Evolutionary conservation across 2,113 vertebrate species (phyloP), one percentile per base, ranked within the genome.

Genomic region (Apteryx mantelli): DNA sequence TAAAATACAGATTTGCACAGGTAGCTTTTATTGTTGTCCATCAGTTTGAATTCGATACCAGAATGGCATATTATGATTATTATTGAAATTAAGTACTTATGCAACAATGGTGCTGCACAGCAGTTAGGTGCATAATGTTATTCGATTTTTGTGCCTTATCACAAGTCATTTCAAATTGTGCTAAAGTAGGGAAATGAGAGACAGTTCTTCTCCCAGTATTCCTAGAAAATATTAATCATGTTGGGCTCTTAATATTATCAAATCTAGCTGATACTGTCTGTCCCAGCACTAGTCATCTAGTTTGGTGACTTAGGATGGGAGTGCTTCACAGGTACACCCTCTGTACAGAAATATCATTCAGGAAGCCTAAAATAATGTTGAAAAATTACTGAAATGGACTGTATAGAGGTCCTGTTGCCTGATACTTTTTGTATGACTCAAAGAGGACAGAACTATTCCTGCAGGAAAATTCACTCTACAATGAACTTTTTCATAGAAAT

Each of bases 31-130:
- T 81, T 84, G 61, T 63, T 75, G 40, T 88, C 83, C 52, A 53
- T 93, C 52, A 53, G n/a, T 83, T 92, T 95, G 80, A 88, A 70
- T 52, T 93, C 80, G 56, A 30, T 94, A 86, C 50, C 48, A 55
- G 92, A 88, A 92, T 75, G n/a, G 15, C 75, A 78, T 75, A 34
- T 91, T 92, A 9, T 75, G 58, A 68, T 94, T 75, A 38, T 91
- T 80, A 56, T 34, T 93, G 63, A 83, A 88, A 93, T 93, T 58
- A 80, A 84, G 44, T 86, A 53, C 76, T 88, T 80, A 77, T 0
- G 58, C 71, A 94, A 38, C 40, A 74, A 24, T 4, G 3, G 36
- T n/a, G 50, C 91, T 92, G 64, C 80, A 30, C 83, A 88, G 92
- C 71, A 70, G 68, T 82, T 61, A 64, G 34, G 22, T 64, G 32